These are phyloP conservation scores for Mus spicilegus DNA, from an alignment of 2,113 vertebrate species.

Conservation along the genomic window DNA sequence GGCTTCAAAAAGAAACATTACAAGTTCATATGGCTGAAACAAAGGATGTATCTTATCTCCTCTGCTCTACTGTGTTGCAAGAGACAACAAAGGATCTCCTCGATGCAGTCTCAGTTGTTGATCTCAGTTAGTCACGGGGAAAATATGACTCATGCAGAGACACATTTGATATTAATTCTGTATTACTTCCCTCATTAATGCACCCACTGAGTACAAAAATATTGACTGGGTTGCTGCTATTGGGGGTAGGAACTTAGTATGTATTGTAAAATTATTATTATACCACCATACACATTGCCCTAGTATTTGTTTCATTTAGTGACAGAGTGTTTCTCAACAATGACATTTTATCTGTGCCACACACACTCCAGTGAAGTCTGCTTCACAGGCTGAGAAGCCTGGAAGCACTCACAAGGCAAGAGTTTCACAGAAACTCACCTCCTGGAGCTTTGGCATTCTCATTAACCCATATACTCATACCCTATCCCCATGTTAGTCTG, in stretches of 20 bases:
- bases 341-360: neutral
- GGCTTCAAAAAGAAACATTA: neutral
- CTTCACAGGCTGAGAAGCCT: no score
- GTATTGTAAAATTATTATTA: neutral
- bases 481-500: no score
- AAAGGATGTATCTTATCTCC: neutral
- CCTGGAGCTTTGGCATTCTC: no score
- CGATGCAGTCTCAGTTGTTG: neutral
- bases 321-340: neutral
- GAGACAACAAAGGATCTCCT: neutral
- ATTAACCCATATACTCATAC: no score
- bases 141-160: neutral
- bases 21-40: neutral
- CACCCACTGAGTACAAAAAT: neutral
- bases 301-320: neutral
- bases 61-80: neutral
- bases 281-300: neutral
- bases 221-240: neutral
- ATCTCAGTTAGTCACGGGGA: neutral
- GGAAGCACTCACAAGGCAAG: no score
- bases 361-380: no score
- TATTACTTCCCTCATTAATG: neutral
- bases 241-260: neutral
- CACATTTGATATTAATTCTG: neutral
- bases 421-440: no score